Conservation (phyloP, 2,113 vertebrate genomes). For the Cinclus mexicanus region DNA sequence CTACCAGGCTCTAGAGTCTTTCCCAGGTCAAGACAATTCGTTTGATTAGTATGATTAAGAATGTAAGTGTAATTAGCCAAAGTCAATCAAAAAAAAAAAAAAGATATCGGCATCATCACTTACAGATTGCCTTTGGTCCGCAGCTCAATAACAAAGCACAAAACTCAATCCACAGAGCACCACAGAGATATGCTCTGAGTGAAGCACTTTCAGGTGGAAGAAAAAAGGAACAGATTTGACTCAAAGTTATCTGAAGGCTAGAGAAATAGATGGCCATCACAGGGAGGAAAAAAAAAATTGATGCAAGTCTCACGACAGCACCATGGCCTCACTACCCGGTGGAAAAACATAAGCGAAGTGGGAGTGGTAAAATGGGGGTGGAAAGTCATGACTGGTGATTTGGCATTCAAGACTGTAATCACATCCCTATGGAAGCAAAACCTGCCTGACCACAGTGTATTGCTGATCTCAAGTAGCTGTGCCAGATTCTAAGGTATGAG, state of each 20-base stretch:
- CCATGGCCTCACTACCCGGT: neutral
- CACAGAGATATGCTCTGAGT: neutral
- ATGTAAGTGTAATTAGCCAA: neutral
- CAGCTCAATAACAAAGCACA: neutral
- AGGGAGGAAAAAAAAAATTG: neutral
- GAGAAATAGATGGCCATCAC: neutral
- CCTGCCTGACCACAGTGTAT: neutral
- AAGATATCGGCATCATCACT: neutral
- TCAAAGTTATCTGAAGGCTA: neutral
- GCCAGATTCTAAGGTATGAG: neutral
- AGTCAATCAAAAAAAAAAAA: neutral
- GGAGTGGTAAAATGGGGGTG: neutral
- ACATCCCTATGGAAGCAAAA: neutral
- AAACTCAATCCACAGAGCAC: neutral
- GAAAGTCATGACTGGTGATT: neutral
- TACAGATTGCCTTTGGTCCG: neutral
- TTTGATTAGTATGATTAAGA: neutral
- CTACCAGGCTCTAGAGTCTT: neutral
- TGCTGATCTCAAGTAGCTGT: neutral
- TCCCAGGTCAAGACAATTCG: neutral
- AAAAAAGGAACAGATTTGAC: neutral
- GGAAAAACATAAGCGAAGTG: neutral
- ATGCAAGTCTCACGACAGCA: neutral
- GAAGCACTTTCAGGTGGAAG: neutral
- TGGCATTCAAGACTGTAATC: neutral